Conservation (phyloP, 2,888 invertebrate species). For the Ichneumoninae sp. region DNA sequence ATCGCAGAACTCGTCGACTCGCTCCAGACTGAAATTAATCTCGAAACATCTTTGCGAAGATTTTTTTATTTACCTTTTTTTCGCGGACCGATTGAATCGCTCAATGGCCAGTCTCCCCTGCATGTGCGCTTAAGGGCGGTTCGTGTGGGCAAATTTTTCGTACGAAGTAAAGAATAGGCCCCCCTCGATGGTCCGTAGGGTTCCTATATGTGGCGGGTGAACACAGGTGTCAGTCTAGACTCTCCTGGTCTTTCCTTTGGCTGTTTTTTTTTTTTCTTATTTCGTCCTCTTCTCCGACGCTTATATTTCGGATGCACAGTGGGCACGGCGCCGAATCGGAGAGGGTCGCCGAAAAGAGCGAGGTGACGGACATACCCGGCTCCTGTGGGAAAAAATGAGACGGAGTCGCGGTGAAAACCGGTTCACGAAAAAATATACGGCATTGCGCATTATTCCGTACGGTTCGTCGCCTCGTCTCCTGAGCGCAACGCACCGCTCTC, state of each 20-base stretch:
- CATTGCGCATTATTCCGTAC: slow-evolving; percentile 77
- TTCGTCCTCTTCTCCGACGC: slow-evolving; percentile 28
- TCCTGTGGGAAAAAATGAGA: slow-evolving; percentile 76
- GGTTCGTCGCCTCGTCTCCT: slow-evolving; percentile 66
- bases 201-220: slow-evolving; percentile 70
- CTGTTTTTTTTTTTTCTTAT: slow-evolving; percentile 29
- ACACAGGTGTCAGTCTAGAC: slow-evolving; percentile 84
- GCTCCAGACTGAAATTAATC: background rate
- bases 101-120: slow-evolving; percentile 6
- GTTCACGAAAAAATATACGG: slow-evolving; percentile 72
- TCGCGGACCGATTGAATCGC: background rate
- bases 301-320: slow-evolving; percentile 73
- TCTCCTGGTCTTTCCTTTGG: slow-evolving; percentile 72
- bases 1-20: background rate
- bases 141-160: slow-evolving; percentile 19
- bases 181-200: slow-evolving; percentile 56
- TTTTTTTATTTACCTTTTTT: background rate
- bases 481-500: slow-evolving; percentile 38
- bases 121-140: slow-evolving; percentile 3
- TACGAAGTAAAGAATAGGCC: slow-evolving; percentile 13
- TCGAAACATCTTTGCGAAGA: background rate
- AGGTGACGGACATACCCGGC: slow-evolving; percentile 70
- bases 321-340: slow-evolving; percentile 48
- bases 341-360: slow-evolving; percentile 65
- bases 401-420: slow-evolving; percentile 76